Conservation (phyloP, 2,113 vertebrate genomes). For the Nerophis lumbriciformis region DNA sequence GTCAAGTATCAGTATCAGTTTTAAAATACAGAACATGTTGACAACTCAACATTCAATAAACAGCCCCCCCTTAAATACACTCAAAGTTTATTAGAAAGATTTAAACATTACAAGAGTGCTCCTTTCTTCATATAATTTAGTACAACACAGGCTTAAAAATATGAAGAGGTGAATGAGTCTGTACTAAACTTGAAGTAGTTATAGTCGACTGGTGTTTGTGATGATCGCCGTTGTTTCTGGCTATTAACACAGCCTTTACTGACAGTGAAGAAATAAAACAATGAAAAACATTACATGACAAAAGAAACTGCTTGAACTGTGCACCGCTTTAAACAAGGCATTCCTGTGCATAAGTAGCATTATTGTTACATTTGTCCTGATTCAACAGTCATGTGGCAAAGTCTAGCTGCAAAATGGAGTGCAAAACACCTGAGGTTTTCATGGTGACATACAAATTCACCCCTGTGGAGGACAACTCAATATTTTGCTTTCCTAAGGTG, state of each 20-base stretch:
- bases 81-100: slow-evolving; percentile 69
- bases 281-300: slow-evolving; percentile 20
- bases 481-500: slow-evolving; percentile 61
- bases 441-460: slow-evolving; percentile 68
- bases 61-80: slow-evolving; percentile 50
- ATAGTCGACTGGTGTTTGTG: slow-evolving; percentile 54
- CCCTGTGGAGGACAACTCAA: slow-evolving; percentile 60
- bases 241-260: slow-evolving; percentile 42
- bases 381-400: slow-evolving; percentile 71
- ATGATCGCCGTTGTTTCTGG: slow-evolving; percentile 35
- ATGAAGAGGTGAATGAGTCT: slow-evolving; percentile 50
- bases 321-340: slow-evolving; percentile 70
- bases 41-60: slow-evolving; percentile 12
- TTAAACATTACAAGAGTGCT: slow-evolving; percentile 64
- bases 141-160: slow-evolving; percentile 62
- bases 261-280: slow-evolving; percentile 33
- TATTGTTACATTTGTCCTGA: slow-evolving; percentile 64
- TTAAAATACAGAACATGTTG: no score
- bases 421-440: slow-evolving; percentile 78
- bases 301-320: slow-evolving; percentile 52
- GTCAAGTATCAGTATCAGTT: no score
- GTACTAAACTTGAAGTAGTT: slow-evolving; percentile 48
- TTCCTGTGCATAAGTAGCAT: slow-evolving; percentile 65
- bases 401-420: slow-evolving; percentile 75
- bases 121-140: slow-evolving; percentile 56